Percentiles rank a stretch among this genome's conserved stretches.
Evolutionary conservation across 2,113 vertebrate genomes (phyloP).

Genomic region (Sinocyclocheilus grahami): DNA sequence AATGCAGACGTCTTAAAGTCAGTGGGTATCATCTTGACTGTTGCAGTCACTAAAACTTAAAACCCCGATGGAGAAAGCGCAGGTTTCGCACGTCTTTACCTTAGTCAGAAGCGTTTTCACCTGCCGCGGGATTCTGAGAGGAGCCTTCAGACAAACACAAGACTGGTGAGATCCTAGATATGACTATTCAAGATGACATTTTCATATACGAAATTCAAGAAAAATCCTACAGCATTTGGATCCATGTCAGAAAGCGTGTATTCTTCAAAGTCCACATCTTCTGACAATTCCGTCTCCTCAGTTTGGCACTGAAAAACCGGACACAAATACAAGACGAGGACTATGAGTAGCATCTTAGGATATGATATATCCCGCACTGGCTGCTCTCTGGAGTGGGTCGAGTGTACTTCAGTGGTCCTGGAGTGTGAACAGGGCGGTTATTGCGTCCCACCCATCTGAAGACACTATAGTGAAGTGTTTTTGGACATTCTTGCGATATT

Average conservation of each 20-base stretch:
- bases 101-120: conserved; percentile 67
- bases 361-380: conserved; percentile 6
- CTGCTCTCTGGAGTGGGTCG: conserved; percentile 12
- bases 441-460: conserved; percentile 23
- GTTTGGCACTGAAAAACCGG: conserved; percentile 38
- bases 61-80: conserved; percentile 3
- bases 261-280: conserved; percentile 50
- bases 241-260: conserved; percentile 62
- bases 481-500: background rate
- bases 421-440: background rate
- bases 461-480: background rate
- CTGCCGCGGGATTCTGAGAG: conserved; percentile 71
- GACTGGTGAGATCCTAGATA: background rate
- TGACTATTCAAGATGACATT: background rate
- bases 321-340: conserved; percentile 47
- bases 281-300: conserved; percentile 49
- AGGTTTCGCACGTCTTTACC: conserved; percentile 59
- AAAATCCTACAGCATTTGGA: conserved; percentile 64
- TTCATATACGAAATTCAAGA: background rate
- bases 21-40: background rate
- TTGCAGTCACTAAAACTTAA: background rate
- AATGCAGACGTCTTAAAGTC: background rate
- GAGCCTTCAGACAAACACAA: conserved; percentile 61
- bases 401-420: background rate
- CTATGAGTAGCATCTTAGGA: conserved; percentile 57